Evolutionary conservation across 1,140 invertebrate species (phyloP).

Genomic region (Drosophila seguyi): DNA sequence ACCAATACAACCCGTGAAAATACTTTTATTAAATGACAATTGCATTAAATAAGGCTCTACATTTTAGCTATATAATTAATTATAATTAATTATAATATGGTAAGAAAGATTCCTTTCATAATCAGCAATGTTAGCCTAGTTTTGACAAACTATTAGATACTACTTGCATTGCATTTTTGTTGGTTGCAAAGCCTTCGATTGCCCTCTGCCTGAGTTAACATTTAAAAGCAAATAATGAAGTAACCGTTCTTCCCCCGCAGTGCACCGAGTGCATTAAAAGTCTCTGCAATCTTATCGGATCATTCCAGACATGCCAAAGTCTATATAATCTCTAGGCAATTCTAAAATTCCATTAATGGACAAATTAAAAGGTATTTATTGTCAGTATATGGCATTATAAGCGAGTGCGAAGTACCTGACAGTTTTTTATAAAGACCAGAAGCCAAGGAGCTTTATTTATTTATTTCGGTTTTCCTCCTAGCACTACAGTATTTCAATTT

Average conservation of each 20-base stretch:
- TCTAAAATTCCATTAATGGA: not conserved
- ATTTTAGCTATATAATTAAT: too few relatives aligned
- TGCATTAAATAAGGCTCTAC: too few relatives aligned
- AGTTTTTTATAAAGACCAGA: not conserved
- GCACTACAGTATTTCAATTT: too few relatives aligned
- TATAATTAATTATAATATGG: too few relatives aligned
- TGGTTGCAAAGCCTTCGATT: not conserved
- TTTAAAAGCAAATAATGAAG: not conserved
- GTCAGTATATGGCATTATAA: not conserved
- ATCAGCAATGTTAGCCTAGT: not conserved
- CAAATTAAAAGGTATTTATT: constrained; percentile 13
- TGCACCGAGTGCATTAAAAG: not conserved
- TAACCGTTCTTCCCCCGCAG: not conserved
- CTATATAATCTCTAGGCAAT: not conserved
- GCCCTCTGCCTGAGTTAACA: not conserved
- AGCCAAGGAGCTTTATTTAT: too few relatives aligned
- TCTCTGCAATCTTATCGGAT: constrained; percentile 15
- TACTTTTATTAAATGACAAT: too few relatives aligned
- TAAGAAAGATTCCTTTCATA: too few relatives aligned
- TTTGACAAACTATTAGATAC: not conserved
- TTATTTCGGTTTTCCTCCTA: too few relatives aligned
- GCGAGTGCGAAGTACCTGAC: not conserved
- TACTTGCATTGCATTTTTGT: not conserved
- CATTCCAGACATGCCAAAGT: constrained; percentile 3
- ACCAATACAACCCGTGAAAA: not conserved